These are phyloP conservation scores for Mythimna lalbum DNA, from an alignment of 2,888 invertebrate genomes.

Conservation along the genomic window DNA sequence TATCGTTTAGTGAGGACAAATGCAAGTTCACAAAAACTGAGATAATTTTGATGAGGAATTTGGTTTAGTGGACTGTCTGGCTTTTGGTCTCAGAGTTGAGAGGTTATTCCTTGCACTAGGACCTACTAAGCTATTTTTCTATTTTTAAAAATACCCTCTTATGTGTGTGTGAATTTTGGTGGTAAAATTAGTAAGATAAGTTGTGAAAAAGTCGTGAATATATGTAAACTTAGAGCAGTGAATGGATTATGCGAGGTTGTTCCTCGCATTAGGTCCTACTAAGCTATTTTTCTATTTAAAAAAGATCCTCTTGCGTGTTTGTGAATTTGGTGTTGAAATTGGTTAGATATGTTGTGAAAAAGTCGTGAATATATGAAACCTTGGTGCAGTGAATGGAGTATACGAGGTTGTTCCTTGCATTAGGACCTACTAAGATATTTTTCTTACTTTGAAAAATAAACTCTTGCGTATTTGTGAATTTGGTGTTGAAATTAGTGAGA, in stretches of 20 bases:
- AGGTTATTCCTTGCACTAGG: slow-evolving; percentile 10
- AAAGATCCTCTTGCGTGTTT: too few relatives aligned
- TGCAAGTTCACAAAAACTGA: slow-evolving; percentile 35
- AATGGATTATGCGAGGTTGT: background rate
- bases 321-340: too few relatives aligned
- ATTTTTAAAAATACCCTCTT: background rate
- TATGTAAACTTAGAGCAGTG: background rate
- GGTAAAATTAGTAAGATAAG: background rate
- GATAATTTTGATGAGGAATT: slow-evolving; percentile 44
- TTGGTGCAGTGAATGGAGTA: background rate
- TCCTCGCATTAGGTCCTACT: slow-evolving; percentile 14
- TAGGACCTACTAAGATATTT: background rate
- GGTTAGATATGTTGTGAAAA: too few relatives aligned
- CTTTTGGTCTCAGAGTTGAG: slow-evolving; percentile 17
- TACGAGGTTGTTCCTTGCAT: slow-evolving; percentile 8
- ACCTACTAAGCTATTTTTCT: background rate
- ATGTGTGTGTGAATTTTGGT: too few relatives aligned
- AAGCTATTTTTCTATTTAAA: background rate
- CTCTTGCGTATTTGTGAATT: too few relatives aligned
- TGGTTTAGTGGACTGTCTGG: slow-evolving; percentile 26
- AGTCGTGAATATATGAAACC: too few relatives aligned
- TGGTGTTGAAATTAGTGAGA: too few relatives aligned
- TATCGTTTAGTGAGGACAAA: slow-evolving; percentile 49
- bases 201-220: background rate
- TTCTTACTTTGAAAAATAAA: background rate